phyloP scores from a whole-genome alignment of 2,113 vertebrate species.

The Siniperca chuatsi region DNA sequence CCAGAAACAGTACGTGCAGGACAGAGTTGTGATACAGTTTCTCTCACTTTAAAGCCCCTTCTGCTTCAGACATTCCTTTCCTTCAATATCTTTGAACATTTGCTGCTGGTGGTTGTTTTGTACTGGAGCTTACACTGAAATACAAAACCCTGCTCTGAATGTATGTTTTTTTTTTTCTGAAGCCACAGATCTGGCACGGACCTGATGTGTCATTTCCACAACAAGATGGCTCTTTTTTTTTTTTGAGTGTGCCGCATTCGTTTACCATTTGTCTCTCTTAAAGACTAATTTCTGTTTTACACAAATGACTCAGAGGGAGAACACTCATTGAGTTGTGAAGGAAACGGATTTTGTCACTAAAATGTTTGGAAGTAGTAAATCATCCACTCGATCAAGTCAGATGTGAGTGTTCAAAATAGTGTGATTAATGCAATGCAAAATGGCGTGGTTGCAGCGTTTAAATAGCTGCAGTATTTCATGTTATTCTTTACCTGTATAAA shows the following conservation, averaged over 20 bases:
- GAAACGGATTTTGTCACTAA: conserved; percentile 38
- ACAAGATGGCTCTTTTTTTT: conserved; percentile 1
- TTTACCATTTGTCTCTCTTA: conserved; percentile 33
- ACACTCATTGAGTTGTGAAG: conserved; percentile 2
- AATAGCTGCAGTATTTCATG: conserved; percentile 51
- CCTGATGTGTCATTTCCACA: conserved; percentile 35
- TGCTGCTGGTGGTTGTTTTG: conserved; percentile 27
- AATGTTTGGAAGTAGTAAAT: conserved; percentile 58
- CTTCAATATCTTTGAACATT: conserved; percentile 41
- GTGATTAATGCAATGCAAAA: conserved; percentile 61
- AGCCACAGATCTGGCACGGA: conserved; percentile 27
- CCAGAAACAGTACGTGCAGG: conserved; percentile 58
- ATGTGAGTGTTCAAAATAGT: conserved; percentile 19
- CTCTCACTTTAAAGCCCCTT: conserved; percentile 30
- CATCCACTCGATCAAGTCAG: conserved; percentile 52
- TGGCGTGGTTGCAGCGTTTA: conserved; percentile 25
- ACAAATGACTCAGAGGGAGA: conserved; percentile 25
- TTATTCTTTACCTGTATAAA: conserved; percentile 62
- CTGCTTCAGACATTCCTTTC: conserved; percentile 26
- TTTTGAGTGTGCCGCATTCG: background rate
- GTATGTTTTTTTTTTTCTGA: conserved; percentile 23
- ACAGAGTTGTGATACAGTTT: conserved; percentile 64
- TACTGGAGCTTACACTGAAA: conserved; percentile 24
- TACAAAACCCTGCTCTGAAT: conserved; percentile 15
- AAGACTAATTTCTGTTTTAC: conserved; percentile 34